These are phyloP conservation scores for Monochamus saltuarius DNA, from an alignment of 1,140 invertebrate species.

Conservation along the genomic window DNA sequence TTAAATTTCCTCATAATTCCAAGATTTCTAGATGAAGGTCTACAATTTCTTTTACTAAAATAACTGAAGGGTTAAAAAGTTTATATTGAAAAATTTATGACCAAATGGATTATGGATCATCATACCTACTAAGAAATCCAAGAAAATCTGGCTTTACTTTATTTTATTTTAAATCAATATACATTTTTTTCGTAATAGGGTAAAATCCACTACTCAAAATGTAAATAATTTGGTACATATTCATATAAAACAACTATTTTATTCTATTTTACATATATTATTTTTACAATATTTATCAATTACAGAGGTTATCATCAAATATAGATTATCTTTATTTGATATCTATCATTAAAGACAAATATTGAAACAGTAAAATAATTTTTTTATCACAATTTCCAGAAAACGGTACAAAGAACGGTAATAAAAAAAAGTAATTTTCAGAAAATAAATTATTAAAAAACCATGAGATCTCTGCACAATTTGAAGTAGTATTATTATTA, in stretches of 20 bases:
- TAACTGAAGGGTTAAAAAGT: constrained; percentile 1
- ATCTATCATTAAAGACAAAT: constrained; percentile 26
- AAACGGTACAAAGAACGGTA: constrained; percentile 36
- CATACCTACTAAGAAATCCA: constrained; percentile 21
- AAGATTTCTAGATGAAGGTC: too few species aligned
- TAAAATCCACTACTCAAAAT: constrained; percentile 30
- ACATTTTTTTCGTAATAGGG: constrained; percentile 10
- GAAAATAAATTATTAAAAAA: constrained; percentile 15
- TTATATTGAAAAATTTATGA: constrained; percentile 30
- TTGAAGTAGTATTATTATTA: constrained; percentile 17
- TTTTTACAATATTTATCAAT: constrained; percentile 43
- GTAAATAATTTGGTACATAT: constrained; percentile 26
- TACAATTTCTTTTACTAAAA: too few species aligned
- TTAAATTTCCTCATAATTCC: too few species aligned
- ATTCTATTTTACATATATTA: constrained; percentile 42
- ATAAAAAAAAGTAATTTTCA: constrained; percentile 46
- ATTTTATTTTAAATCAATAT: background rate
- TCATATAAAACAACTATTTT: constrained; percentile 46
- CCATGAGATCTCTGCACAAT: constrained; percentile 38
- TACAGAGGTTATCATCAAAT: constrained; percentile 47
- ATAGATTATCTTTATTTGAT: constrained; percentile 29
- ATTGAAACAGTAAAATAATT: constrained; percentile 29
- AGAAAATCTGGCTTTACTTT: constrained; percentile 2
- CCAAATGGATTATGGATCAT: constrained; percentile 16
- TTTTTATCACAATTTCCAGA: constrained; percentile 46